Evolutionary conservation across 2,113 vertebrate species (phyloP), one percentile per base, ranked within the genome.

Genomic region (Plecturocebus donacophilus): DNA sequence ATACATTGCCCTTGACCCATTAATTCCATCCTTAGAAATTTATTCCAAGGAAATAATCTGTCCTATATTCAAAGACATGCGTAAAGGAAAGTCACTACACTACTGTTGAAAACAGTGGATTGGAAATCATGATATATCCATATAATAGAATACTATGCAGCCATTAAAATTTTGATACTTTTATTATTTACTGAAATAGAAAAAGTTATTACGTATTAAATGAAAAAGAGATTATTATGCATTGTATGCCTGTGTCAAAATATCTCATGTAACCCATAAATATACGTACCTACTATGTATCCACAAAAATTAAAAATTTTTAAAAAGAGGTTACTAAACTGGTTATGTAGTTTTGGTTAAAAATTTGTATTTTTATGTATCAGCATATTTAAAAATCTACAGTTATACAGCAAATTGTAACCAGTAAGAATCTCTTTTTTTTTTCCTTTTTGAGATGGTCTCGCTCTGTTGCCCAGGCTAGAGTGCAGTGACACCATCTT

Each of bases 131-230:
- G 1, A 19, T 27, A 19, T 40, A 40, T 21, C 45, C 70, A 0
- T 32, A 17, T 8, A 93, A 38, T 8, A 4, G 45, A 97, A 91
- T 86, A 94, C 91, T 97, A 58, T 85, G 87, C 13, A 87, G 93
- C 89, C 94, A 93, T 96, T 96, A 97, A 91, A 87, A 94, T 70
- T n/a, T 54, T 35, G 14, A 66, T 38, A 2, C 25, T 75, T 89
- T 82, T 68, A 73, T 70, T 87, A 79, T 73, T 91, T 79, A 32
- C 21, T 92, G 35, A 92, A 71, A 79, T n/a, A 21, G 52, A 71
- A 97, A 94, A 52, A 30, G 17, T 91, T 92, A 79, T 66, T 90
- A 58, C 27, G 0, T 10, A 70, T 54, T 92, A 49, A 61, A 49
- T 83, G 23, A 96, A 92, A 85, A 95, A 52, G 56, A 92, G 32